Base-by-base conservation (phyloP, 2,888 invertebrate species). In the Aphrophora alni region DNA sequence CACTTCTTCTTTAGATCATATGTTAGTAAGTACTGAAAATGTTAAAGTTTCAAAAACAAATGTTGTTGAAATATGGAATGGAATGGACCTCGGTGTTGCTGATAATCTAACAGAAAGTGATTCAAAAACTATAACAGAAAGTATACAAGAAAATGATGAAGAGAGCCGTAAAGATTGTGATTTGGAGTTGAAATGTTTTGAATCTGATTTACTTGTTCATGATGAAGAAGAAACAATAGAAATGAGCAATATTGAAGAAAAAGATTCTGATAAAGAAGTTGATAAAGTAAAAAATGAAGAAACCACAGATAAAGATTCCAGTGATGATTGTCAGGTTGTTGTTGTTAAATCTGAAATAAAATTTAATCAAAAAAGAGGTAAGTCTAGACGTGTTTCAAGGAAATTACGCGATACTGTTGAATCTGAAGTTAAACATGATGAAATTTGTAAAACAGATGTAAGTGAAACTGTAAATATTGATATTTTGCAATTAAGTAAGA, bases 281-380 rank as follows among this genome's bases (percentile, higher is more conserved):
- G 80, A 76, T 28, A 80, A 80, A 27, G 33, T 72, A 14, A 80
- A 76, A 28, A 76, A 76, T 76, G 80, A 80, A 27, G 80, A 80
- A 75, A 81, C 81, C 2, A 78, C 81, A 4, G 84, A 84, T 77
- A 83, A 82, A 21, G 84, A 84, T 75, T 84, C 84, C 1, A 84
- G 84, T 72, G 84, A 84, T 72, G 84, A 81, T 81, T 81, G 74
- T 59, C 73, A 78, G 75, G 73, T 44, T 44, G 75, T 74, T 59
- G 74, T 78, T 21, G 70, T 71, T n/a, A 79, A 79, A 68, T 68
- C 78, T 74, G 78, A 79, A 21, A 17, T 25, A 7, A 79, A 74
- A 25, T 44, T 25, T n/a, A 51, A 51, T 24, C 69, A 72, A 17
- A 80, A 80, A 75, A 75, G 59, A 51, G 80, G 75, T n/a, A 75